phyloP scores from a whole-genome alignment of 2,113 vertebrate species.

The Chunga burmeisteri region DNA sequence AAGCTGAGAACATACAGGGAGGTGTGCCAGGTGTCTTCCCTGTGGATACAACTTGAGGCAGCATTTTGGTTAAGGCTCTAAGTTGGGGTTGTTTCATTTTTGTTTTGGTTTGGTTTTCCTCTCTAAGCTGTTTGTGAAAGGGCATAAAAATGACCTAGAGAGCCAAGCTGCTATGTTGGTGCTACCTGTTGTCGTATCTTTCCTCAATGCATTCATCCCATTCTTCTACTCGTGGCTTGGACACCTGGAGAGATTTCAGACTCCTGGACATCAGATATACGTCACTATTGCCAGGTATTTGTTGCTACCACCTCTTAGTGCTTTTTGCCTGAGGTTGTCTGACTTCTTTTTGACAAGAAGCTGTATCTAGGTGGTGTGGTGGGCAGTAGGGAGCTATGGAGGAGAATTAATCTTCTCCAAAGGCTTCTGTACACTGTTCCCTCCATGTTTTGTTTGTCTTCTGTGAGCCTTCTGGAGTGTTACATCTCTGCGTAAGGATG shows the following conservation, averaged over 20 bases:
- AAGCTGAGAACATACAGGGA: not conserved
- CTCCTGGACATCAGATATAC: constrained; percentile 81
- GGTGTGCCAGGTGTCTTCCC: not conserved
- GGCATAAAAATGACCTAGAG: not conserved
- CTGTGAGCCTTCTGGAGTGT: not conserved
- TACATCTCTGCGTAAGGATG: not conserved
- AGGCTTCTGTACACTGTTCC: not conserved
- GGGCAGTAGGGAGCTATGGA: not conserved
- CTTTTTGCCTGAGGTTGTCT: not conserved
- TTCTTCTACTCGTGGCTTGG: constrained; percentile 86
- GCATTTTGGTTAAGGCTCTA: not conserved
- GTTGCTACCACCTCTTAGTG: not conserved
- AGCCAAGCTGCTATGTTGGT: constrained; percentile 81
- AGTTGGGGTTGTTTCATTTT: not conserved
- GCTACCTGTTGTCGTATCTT: constrained; percentile 82
- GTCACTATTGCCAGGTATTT: constrained; percentile 82
- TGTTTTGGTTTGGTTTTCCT: not conserved
- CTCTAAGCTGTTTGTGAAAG: constrained; percentile 51
- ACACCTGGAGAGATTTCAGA: constrained; percentile 83
- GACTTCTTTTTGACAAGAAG: not conserved
- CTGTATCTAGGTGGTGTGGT: not conserved
- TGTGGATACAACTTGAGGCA: not conserved
- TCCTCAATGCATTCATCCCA: constrained; percentile 85
- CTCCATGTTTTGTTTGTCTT: not conserved
- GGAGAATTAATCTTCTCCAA: not conserved